phyloP scores from a whole-genome alignment of 2,888 invertebrate species.

The Lycaena phlaeas region DNA sequence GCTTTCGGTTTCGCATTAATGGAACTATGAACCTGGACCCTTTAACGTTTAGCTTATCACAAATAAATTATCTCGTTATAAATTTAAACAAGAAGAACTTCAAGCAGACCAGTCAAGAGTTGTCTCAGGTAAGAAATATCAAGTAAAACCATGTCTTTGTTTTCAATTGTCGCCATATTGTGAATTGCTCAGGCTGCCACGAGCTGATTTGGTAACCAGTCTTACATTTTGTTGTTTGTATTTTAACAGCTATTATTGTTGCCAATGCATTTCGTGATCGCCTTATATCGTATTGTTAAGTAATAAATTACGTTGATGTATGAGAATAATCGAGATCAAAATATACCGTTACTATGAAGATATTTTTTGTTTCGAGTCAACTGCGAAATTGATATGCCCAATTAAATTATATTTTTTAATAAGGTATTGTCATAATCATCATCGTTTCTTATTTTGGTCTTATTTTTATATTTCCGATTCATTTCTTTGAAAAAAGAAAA shows the following conservation, averaged over 20 bases:
- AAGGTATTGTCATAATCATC: too few species aligned
- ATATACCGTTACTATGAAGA: not conserved
- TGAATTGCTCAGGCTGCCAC: constrained; percentile 36
- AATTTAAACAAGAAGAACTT: constrained; percentile 97
- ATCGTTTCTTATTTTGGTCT: too few species aligned
- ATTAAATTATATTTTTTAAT: too few species aligned
- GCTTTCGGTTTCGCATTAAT: constrained; percentile 93
- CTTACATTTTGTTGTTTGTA: constrained; percentile 14
- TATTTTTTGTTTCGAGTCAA: not conserved
- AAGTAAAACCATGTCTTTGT: constrained; percentile 35
- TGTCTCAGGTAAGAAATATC: constrained; percentile 83
- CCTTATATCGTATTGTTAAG: constrained; percentile 24
- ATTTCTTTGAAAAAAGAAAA: too few species aligned
- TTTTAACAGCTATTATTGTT: constrained; percentile 18
- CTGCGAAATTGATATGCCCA: not conserved
- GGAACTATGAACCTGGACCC: constrained; percentile 99
- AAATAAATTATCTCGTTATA: constrained; percentile 97
- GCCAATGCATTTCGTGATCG: constrained; percentile 15
- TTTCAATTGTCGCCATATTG: constrained; percentile 66
- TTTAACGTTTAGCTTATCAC: constrained; percentile 98
- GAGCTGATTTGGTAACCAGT: constrained; percentile 26
- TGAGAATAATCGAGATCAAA: not conserved
- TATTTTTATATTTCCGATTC: too few species aligned
- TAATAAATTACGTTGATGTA: constrained; percentile 7
- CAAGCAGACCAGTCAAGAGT: constrained; percentile 90